Base-by-base conservation (phyloP, 2,113 vertebrate genomes). In the Actenoides hombroni region DNA sequence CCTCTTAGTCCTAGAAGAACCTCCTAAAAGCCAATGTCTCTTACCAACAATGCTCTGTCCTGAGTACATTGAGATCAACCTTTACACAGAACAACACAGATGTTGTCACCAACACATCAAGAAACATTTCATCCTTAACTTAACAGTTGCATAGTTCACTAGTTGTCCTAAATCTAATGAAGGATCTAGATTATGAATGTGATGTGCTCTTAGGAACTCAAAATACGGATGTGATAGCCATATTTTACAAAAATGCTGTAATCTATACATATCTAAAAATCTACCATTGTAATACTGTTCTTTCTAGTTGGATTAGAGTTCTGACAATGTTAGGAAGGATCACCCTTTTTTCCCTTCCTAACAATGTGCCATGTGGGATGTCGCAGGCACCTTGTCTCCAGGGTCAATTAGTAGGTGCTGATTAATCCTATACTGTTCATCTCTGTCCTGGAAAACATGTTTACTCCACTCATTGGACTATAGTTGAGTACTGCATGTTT, bases 321-420 rank as follows among this genome's bases (percentile, higher is more conserved):
- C 11, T 83, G 42, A 51, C 3, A 48, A 16, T 15, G 31, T 67
- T 10, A 42, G 35, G 70, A 74, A 46, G 16, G 9, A 13, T 74
- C 7, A 1, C 3, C 12, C 19, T 6, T 25, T 57, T 78, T 79
- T 56, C 21, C 9, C 15, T 57, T 56, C 65, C 48, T n/a, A 39
- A 15, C 13, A 35, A 10, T 8, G 19, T 37, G 3, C 4, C 35
- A 21, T 1, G 2, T 23, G 14, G 10, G 16, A n/a, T 6, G 13
- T 29, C 0, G 2, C 44, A 49, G 35, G n/a, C 25, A 35, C 7
- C 11, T 68, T 53, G 23, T 17, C 35, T 64, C 24, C 5, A 24
- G 3, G 4, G 23, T 59, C 59, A 6, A 3, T 39, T 57, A 63
- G n/a, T 6, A 75, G 46, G 13, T 25, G 15, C 7, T 33, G 13